Evolutionary conservation across 2,888 invertebrate species (phyloP), one percentile per base, ranked within the genome.

Genomic region (Cactoblastis cactorum): DNA sequence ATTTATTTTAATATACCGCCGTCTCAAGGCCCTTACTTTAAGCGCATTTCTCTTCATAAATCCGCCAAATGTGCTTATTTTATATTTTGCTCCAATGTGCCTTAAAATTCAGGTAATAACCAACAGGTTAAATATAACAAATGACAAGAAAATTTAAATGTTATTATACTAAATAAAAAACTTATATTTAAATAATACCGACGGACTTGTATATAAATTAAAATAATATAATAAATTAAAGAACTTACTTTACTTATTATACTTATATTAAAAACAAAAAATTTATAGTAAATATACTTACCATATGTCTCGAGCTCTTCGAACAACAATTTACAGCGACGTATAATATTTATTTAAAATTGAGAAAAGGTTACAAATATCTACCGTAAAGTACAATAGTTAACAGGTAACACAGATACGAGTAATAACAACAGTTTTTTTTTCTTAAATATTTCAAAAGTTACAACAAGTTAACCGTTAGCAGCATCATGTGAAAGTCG

Each of bases 341-440:
- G 81, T 60, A 62, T 54, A 69, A 61, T 61, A 64, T 67, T 59
- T 67, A 66, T 70, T 76, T 77, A 68, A 28, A 28, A 69, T 77
- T 70, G 59, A 69, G 74, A 79, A 74, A 68, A 63, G 69, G 67
- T 71, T 81, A 79, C 69, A 77, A 75, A 79, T 67, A 75, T 76
- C 63, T 65, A 74, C 65, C 68, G 61, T 75, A 81, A 49, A 78
- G 80, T 74, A 83, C 49, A 74, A 77, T 84, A 87, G 83, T 84
- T 78, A 88, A 88, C 87, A 86, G 82, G 77, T 88, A 88, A 87
- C 86, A 87, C 85, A 85, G 86, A 80, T 84, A 75, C 68, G 80
- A 85, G 83, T 83, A 75, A 28, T 78, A 83, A 83, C 81, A 87
- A 86, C 81, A 83, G 84, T 80, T 74, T 51, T 66, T n/a, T n/a